Conservation (phyloP, 2,113 vertebrate genomes). For the Tympanuchus pallidicinctus region DNA sequence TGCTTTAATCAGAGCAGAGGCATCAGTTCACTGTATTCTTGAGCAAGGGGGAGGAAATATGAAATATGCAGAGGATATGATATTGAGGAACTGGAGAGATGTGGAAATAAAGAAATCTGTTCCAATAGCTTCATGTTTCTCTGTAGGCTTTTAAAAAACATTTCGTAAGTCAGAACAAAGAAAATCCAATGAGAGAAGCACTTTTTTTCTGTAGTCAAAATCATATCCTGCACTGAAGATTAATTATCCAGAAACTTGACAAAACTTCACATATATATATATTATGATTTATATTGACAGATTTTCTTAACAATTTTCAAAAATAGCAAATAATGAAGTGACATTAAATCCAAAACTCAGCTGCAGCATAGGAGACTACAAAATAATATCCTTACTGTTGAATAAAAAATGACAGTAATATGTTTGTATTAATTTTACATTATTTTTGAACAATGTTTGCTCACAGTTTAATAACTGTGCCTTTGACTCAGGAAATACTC, state of each 20-base stretch:
- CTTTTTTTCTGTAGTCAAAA: neutral
- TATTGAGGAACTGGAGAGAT: neutral
- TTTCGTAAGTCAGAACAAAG: neutral
- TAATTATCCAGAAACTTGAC: neutral
- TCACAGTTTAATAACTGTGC: neutral
- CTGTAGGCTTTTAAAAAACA: neutral
- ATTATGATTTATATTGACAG: neutral
- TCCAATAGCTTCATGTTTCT: neutral
- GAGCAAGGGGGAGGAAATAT: neutral
- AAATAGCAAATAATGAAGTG: neutral
- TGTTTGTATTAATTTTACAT: neutral
- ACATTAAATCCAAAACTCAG: neutral
- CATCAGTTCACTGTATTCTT: neutral
- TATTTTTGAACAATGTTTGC: neutral
- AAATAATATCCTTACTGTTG: neutral
- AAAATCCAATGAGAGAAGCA: neutral
- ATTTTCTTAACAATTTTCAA: neutral
- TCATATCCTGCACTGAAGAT: neutral
- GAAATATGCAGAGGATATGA: neutral
- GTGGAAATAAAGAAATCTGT: neutral
- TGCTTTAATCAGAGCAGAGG: neutral
- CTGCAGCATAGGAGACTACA: neutral
- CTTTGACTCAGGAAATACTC: neutral
- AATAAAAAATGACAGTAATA: neutral
- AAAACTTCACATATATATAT: rapidly evolving